Base-by-base conservation (phyloP, 2,888 invertebrate genomes). In the Thymelicus lineola region DNA sequence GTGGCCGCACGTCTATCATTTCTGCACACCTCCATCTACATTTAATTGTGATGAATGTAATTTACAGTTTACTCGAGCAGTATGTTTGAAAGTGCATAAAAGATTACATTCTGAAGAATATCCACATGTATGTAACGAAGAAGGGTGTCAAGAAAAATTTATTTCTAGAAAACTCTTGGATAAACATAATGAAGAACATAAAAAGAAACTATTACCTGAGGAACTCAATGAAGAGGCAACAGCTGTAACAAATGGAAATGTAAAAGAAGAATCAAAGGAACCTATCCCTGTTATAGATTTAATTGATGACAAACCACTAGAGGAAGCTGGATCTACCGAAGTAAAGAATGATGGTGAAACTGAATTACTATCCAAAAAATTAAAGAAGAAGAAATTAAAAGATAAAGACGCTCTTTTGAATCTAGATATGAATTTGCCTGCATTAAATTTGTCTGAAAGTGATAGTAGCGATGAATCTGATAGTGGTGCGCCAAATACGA, bases 1-100 rank as follows among this genome's bases (percentile, higher is more conserved):
- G 80, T 98, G 98, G 98, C 97, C 97, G 0, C 97, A 98, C 86
- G 97, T 98, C 7, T 98, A 98, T 90, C 98, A 98, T 84, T 98
- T 98, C 81, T 98, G 98, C 84, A 95, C 96, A 75, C 98, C 98
- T 53, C 97, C 98, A 4, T 89, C 95, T 10, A 94, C 95, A 68
- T 98, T 98, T 85, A 90, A 94, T 1, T 98, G 98, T 89, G 98
- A 98, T 76, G 96, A 97, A 81, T 98, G 98, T 83, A 96, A 95
- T 81, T 91, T 96, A 53, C 96, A 95, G 73, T 97, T 98, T 81
- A 94, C 96, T 5, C 95, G 93, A 79, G 97, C 98, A 7, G 96
- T 97, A 55, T 96, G 96, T 57, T 90, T 98, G 63, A 97, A 97
- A 86, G 98, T 98, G 9, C 98, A 98, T 85, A 97, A 96, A 86